phyloP scores from a whole-genome alignment of 2,113 vertebrate species.

The Capreolus pygargus region DNA sequence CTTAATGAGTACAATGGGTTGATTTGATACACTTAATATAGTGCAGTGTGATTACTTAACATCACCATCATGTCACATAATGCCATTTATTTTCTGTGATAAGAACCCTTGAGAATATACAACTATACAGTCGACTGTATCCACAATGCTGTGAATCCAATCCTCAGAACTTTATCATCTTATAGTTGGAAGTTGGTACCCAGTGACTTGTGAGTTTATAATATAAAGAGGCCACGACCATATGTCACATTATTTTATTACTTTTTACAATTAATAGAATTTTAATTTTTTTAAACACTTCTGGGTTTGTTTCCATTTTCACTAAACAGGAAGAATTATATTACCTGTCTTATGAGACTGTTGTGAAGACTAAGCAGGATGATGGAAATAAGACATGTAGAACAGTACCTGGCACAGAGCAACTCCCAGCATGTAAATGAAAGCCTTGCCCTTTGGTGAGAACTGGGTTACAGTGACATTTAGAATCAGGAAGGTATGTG shows the following conservation, averaged over 20 bases:
- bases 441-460: not conserved
- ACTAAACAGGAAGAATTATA: not conserved
- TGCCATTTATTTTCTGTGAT: not conserved
- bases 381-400: not conserved
- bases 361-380: not conserved
- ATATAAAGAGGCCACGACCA: not conserved
- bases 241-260: not conserved
- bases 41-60: not conserved
- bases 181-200: not conserved
- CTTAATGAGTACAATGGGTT: not conserved
- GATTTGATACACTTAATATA: not conserved
- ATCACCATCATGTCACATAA: not conserved
- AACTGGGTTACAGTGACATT: not conserved
- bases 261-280: not conserved
- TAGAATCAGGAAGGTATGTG: not conserved
- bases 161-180: not conserved
- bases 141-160: not conserved
- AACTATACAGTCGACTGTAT: not conserved
- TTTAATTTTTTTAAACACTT: not conserved
- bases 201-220: not conserved
- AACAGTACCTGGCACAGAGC: not conserved
- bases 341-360: not conserved
- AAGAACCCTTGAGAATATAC: not conserved
- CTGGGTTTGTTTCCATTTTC: not conserved
- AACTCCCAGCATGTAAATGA: not conserved